These are phyloP conservation scores for Portunus trituberculatus DNA, from an alignment of 1,140 invertebrate genomes.

Conservation along the genomic window DNA sequence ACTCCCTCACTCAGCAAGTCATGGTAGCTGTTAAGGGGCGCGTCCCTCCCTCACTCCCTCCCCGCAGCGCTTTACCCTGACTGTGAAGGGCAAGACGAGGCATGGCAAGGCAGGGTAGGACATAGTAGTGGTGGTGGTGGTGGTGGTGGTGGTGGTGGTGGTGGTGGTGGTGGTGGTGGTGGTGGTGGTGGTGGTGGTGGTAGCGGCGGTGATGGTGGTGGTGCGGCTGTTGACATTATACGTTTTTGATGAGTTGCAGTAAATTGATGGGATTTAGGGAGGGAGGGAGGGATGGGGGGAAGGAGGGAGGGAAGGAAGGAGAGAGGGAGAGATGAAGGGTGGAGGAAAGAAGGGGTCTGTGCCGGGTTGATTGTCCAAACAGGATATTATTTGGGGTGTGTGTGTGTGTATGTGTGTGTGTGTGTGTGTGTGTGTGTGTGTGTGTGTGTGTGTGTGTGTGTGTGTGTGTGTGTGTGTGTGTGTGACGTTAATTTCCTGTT, in stretches of 20 bases:
- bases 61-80: no score
- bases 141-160: no score
- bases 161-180: no score
- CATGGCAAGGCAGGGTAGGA: no score
- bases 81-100: no score
- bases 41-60: no score
- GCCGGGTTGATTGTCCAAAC: background rate
- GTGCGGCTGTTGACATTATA: no score
- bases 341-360: background rate
- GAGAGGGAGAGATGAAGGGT: background rate
- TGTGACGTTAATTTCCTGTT: background rate
- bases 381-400: background rate
- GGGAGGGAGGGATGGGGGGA: background rate
- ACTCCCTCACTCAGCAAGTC: no score
- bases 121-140: no score
- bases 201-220: no score
- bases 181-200: no score
- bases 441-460: background rate
- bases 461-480: conserved; percentile 6
- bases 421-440: conserved; percentile 20
- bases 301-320: background rate
- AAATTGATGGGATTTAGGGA: background rate
- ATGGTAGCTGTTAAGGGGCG: no score
- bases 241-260: background rate
- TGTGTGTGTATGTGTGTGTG: conserved; percentile 12